These are phyloP conservation scores for Drosophila putrida DNA, from an alignment of 2,888 invertebrate species.

Conservation along the genomic window DNA sequence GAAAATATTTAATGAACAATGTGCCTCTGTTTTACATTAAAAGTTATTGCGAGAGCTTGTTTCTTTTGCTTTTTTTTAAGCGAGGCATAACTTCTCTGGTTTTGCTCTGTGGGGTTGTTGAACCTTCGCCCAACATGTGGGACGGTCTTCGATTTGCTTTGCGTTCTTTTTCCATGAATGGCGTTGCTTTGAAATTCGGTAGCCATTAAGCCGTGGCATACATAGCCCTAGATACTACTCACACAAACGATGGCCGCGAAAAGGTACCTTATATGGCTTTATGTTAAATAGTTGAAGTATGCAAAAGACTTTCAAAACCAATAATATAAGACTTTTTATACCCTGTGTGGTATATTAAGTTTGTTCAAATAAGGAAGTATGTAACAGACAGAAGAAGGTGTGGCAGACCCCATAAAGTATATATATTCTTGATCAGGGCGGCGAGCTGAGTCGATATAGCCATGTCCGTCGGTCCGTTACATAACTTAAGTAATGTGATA, in stretches of 20 bases:
- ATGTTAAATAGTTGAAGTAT: too few species aligned
- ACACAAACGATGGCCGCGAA: constrained; percentile 5
- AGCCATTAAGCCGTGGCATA: constrained; percentile 44
- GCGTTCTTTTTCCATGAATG: constrained; percentile 54
- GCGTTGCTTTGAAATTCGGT: constrained; percentile 60
- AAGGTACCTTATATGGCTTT: constrained; percentile 53
- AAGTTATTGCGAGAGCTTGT: constrained; percentile 51
- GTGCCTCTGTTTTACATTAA: constrained; percentile 66
- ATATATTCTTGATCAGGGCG: too few species aligned
- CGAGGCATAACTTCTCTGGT: constrained; percentile 50
- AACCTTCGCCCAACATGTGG: constrained; percentile 56
- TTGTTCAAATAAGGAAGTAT: too few species aligned
- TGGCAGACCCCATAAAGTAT: too few species aligned
- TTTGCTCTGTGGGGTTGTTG: constrained; percentile 40
- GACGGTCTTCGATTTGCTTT: constrained; percentile 41
- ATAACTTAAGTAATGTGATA: too few species aligned
- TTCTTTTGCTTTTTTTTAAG: constrained; percentile 30
- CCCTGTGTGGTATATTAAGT: too few species aligned
- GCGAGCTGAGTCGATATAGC: too few species aligned
- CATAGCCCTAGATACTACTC: constrained; percentile 5
- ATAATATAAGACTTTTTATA: too few species aligned
- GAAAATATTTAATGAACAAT: constrained; percentile 53
- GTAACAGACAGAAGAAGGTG: too few species aligned
- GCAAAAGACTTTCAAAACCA: too few species aligned
- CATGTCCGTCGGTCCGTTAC: too few species aligned